Base-by-base conservation (phyloP, 2,888 invertebrate species). In the Caenorhabditis wallacei region DNA sequence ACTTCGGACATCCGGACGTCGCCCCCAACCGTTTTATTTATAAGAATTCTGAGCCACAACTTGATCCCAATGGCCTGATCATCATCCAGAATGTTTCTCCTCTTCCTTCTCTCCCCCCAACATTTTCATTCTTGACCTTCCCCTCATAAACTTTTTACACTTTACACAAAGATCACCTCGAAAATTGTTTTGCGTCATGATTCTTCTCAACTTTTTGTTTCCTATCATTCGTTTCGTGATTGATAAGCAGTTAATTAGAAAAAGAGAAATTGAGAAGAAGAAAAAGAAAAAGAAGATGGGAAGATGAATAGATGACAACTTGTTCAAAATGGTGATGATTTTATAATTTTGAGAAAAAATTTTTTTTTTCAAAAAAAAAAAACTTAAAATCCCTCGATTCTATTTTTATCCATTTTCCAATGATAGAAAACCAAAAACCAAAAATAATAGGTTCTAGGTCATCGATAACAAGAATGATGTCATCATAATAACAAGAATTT, bases 91-190 rank as follows among this genome's bases (percentile, higher is more conserved):
- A n/a, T 18, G 18, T 35, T 59, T 37, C 3, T 13, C 30, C 26
- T 18, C 26, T n/a, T 35, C n/a, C 11, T 35, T 35, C 43, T 43
- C n/a, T n/a, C n/a, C n/a, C 16, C 4, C n/a, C 11, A 57, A 35
- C 57, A 57, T 57, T 61, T 61, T 40, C n/a, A 40, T 16, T 40
- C 61, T 16, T 35, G 57, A 24, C 35, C n/a, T 35, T 5, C n/a
- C n/a, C 30, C 2, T 57, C 35, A 1, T n/a, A 57, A 18, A n/a
- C 57, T 5, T n/a, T 35, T 35, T 30, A 57, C 30, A 57, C 57
- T 35, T 57, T 18, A 18, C 11, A 22, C 53, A 24, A 53, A 57
- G 26, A 26, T 56, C 26, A 56, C 11, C 10, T 20, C 11, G 24
- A 56, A 26, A 16, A 3, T 7, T 43, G 35, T 35, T 35, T 43